phyloP scores from a whole-genome alignment of 1,140 invertebrate genomes.

The Ostrea edulis region DNA sequence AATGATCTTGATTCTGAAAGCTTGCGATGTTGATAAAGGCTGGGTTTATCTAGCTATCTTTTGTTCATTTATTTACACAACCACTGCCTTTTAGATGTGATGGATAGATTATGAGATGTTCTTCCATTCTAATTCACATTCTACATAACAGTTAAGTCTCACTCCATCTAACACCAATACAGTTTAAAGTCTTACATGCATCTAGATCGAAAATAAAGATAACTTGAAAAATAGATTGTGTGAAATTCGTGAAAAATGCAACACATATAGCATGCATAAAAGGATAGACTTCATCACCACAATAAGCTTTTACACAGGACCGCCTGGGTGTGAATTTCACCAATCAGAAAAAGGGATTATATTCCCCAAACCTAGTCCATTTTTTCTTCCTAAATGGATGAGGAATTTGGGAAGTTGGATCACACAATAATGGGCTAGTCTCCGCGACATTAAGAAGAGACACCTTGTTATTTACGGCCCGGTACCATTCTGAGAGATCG shows the following conservation, averaged over 20 bases:
- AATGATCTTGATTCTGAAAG: constrained; percentile 39
- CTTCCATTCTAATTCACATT: constrained; percentile 39
- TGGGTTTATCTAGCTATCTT: constrained; percentile 25
- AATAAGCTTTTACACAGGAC: neutral
- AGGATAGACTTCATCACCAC: neutral
- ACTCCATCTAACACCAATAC: constrained; percentile 19
- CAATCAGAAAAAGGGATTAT: constrained; percentile 8
- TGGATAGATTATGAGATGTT: neutral
- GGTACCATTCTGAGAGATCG: neutral
- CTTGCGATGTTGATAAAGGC: constrained; percentile 37
- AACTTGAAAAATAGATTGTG: constrained; percentile 21
- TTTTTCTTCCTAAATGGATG: neutral
- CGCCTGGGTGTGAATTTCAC: neutral
- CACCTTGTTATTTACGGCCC: neutral
- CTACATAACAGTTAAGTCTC: constrained; percentile 21
- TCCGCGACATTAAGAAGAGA: neutral
- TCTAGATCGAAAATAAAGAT: constrained; percentile 20
- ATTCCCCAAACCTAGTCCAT: neutral
- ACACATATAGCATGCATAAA: constrained; percentile 17
- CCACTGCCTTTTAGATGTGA: constrained; percentile 39
- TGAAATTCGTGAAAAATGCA: constrained; percentile 30
- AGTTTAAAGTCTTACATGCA: constrained; percentile 35
- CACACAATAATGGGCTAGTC: neutral
- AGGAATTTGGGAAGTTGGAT: constrained; percentile 1
- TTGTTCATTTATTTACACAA: constrained; percentile 43